Percentiles rank a stretch among this genome's conserved stretches.
phyloP scores from a whole-genome alignment of 2,113 vertebrate species.

The Eretmochelys imbricata region DNA sequence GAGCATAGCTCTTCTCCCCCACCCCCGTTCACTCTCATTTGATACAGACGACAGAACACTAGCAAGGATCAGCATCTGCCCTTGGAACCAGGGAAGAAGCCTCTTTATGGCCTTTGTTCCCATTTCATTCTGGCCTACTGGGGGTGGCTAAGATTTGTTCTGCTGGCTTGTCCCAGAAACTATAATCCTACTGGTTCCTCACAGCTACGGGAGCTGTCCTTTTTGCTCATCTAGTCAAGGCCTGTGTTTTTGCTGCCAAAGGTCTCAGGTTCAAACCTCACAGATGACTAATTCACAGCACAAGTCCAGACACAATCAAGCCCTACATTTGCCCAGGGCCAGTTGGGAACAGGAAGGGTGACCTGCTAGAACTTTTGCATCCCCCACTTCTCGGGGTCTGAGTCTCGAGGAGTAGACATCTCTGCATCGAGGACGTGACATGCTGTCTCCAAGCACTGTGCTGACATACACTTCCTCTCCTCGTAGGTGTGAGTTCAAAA shows the following conservation, averaged over 20 bases:
- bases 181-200: not conserved
- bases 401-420: not conserved
- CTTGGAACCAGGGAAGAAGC: rapidly evolving
- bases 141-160: not conserved
- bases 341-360: rapidly evolving
- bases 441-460: not conserved
- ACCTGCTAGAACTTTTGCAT: not conserved
- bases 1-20: not conserved
- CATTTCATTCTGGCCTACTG: not conserved
- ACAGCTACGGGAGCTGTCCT: not conserved
- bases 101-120: not conserved
- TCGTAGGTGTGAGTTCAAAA: conserved; percentile 40
- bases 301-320: not conserved
- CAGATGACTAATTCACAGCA: not conserved
- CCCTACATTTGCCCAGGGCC: not conserved
- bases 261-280: not conserved
- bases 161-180: not conserved
- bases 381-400: not conserved
- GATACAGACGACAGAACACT: not conserved
- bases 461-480: not conserved
- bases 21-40: not conserved
- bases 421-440: not conserved
- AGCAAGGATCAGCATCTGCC: not conserved
- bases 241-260: not conserved
- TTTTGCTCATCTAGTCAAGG: too few relatives aligned